Evolutionary conservation across 2,113 vertebrate genomes (phyloP).

Genomic region (Hyperopisus bebe): DNA sequence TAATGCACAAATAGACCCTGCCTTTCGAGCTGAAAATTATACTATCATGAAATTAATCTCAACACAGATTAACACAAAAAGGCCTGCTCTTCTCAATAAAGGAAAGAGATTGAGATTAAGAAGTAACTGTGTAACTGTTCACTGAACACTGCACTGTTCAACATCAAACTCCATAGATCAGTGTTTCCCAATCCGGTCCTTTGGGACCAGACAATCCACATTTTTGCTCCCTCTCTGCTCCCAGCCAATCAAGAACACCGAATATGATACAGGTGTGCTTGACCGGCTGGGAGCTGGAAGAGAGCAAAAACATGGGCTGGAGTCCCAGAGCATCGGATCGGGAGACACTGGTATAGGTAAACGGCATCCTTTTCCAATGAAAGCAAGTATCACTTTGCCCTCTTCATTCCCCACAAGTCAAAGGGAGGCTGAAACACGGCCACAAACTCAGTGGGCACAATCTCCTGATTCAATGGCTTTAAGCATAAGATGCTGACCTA

Average conservation of each 20-base stretch:
- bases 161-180: neutral
- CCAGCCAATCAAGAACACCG: neutral
- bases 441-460: slow-evolving; percentile 36
- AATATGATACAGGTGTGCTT: neutral
- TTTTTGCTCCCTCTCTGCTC: neutral
- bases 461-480: slow-evolving; percentile 34
- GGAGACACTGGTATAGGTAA: neutral
- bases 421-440: slow-evolving; percentile 25
- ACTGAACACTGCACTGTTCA: neutral
- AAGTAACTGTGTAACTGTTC: neutral
- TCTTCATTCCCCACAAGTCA: neutral
- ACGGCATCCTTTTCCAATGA: neutral
- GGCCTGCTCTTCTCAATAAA: neutral
- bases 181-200: neutral
- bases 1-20: neutral
- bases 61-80: neutral
- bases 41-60: neutral
- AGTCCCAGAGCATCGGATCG: neutral
- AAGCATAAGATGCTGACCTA: slow-evolving; percentile 53
- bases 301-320: neutral
- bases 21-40: neutral
- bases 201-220: neutral
- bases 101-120: neutral
- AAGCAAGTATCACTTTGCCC: neutral
- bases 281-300: neutral